Evolutionary conservation across 2,113 vertebrate genomes (phyloP).

Genomic region (western clawed frog (Xenopus tropicalis)): DNA sequence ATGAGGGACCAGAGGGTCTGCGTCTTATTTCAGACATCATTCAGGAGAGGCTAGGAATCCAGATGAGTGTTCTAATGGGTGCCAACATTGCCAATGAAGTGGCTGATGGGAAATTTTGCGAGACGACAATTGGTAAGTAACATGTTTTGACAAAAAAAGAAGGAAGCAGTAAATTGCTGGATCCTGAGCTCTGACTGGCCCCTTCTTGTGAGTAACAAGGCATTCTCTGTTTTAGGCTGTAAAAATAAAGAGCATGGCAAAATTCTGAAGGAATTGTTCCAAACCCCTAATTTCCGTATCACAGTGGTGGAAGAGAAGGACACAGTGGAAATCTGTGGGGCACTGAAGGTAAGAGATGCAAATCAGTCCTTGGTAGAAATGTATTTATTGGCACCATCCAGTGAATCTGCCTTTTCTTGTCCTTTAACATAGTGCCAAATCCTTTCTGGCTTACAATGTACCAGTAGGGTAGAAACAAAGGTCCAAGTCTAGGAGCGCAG

Average conservation of each 20-base stretch:
- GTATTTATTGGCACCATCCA: too few species aligned
- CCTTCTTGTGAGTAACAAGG: too few species aligned
- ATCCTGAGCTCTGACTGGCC: neutral
- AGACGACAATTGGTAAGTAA: slow-evolving; percentile 89
- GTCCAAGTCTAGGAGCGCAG: too few species aligned
- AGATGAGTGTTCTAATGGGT: slow-evolving; percentile 89
- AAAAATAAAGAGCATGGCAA: slow-evolving; percentile 72
- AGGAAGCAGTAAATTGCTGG: neutral
- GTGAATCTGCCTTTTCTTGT: too few species aligned
- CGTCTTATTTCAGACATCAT: slow-evolving; percentile 95
- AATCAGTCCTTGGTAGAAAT: too few species aligned
- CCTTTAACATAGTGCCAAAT: too few species aligned
- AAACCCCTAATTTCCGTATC: slow-evolving; percentile 89
- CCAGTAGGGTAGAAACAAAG: too few species aligned
- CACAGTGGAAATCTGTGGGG: slow-evolving; percentile 94
- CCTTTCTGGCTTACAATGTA: too few species aligned
- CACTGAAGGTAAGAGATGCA: slow-evolving; percentile 79
- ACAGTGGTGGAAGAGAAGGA: slow-evolving; percentile 88
- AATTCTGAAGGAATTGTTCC: slow-evolving; percentile 87
- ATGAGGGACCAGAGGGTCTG: slow-evolving; percentile 85
- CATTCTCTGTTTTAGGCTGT: slow-evolving; percentile 66
- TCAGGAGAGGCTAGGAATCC: slow-evolving; percentile 76
- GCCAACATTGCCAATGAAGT: slow-evolving; percentile 95
- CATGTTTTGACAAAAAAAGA: neutral
- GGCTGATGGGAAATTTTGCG: slow-evolving; percentile 94